Conservation (phyloP, 2,888 invertebrate genomes). For the Nomada fabriciana region DNA sequence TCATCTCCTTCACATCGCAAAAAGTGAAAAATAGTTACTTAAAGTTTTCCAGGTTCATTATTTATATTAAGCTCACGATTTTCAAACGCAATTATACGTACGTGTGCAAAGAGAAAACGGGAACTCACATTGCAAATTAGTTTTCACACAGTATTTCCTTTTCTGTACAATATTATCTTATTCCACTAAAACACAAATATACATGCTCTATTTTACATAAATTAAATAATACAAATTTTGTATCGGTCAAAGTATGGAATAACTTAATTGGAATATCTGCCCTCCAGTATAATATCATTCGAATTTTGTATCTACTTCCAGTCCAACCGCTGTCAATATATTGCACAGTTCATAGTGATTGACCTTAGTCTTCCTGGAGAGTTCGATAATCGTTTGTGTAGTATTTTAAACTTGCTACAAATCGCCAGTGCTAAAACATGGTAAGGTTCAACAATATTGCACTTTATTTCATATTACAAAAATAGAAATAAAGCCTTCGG, state of each 20-base stretch:
- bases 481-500: neutral
- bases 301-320: constrained; percentile 59
- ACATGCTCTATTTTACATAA: neutral
- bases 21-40: neutral
- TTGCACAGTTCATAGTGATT: constrained; percentile 35
- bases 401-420: neutral
- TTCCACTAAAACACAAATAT: neutral
- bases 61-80: neutral
- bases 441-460: constrained; percentile 42
- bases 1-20: neutral
- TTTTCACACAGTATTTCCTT: constrained; percentile 24
- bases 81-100: neutral
- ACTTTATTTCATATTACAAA: neutral
- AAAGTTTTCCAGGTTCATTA: neutral
- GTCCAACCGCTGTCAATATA: constrained; percentile 35
- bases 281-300: constrained; percentile 51
- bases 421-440: constrained; percentile 43
- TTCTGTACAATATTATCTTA: neutral
- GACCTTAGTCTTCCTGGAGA: constrained; percentile 52
- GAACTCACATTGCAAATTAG: neutral
- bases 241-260: constrained; percentile 20
- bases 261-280: neutral
- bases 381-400: neutral
- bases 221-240: neutral
- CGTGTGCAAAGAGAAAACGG: neutral